These are phyloP conservation scores for Rhinella marina DNA, from an alignment of 2,797 vertebrate species.

Conservation along the genomic window DNA sequence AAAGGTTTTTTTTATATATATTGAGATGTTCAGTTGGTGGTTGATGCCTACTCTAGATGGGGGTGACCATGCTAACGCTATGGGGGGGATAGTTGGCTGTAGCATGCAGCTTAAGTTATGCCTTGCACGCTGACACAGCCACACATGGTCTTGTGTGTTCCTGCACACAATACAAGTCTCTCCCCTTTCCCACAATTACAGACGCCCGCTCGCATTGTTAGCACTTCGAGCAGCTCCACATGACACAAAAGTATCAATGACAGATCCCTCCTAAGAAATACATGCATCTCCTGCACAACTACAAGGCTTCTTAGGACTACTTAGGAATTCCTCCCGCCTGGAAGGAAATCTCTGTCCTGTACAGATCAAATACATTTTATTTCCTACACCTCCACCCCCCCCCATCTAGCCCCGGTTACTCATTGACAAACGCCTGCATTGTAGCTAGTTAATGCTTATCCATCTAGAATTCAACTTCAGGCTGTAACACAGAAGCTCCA, in stretches of 20 bases:
- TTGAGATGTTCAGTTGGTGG: no score
- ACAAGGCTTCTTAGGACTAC: not conserved
- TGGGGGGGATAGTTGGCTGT: not conserved
- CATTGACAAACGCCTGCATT: constrained; percentile 40
- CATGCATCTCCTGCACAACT: not conserved
- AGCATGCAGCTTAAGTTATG: constrained; percentile 63
- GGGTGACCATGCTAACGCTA: not conserved
- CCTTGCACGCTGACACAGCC: constrained; percentile 66
- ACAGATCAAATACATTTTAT: not conserved
- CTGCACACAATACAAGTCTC: constrained; percentile 49
- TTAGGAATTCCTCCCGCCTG: not conserved
- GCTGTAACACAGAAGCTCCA: constrained; percentile 22
- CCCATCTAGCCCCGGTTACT: constrained; percentile 43
- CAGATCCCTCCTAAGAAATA: constrained; percentile 58
- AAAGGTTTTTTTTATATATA: not conserved
- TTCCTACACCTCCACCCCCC: not conserved
- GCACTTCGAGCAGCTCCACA: constrained; percentile 66
- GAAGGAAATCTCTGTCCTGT: not conserved
- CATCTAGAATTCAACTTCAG: constrained; percentile 34
- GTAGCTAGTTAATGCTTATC: constrained; percentile 57
- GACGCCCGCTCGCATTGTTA: constrained; percentile 22
- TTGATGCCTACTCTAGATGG: no score
- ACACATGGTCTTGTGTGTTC: constrained; percentile 56
- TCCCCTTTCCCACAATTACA: constrained; percentile 17
- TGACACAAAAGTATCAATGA: constrained; percentile 66